Conservation (phyloP, 2,797 vertebrate species). For the Sebastes itinus region DNA sequence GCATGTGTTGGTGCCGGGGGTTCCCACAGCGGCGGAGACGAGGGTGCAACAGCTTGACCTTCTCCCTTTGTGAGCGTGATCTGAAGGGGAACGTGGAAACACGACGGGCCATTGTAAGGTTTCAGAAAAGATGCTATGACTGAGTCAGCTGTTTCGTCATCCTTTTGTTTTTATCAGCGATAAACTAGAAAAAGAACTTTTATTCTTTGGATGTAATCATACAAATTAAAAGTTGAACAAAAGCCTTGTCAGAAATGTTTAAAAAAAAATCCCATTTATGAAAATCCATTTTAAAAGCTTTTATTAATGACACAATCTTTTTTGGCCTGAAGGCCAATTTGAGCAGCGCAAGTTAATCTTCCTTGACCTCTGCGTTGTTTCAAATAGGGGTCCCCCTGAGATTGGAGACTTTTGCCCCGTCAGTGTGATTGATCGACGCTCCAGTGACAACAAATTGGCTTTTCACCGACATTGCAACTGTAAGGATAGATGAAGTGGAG, state of each 20-base stretch:
- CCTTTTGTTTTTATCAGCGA: slow-evolving; percentile 3
- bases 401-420: slow-evolving; percentile 46
- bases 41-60: slow-evolving; percentile 57
- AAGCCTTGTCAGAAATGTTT: neutral
- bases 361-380: slow-evolving; percentile 41
- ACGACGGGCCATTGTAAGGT: slow-evolving; percentile 21
- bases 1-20: slow-evolving; percentile 57
- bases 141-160: slow-evolving; percentile 40
- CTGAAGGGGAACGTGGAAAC: slow-evolving; percentile 36
- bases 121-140: slow-evolving; percentile 29
- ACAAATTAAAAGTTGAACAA: neutral
- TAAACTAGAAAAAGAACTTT: neutral
- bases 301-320: neutral
- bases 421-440: slow-evolving; percentile 56
- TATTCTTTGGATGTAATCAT: neutral
- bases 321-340: neutral
- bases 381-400: slow-evolving; percentile 41
- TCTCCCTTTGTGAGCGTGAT: slow-evolving; percentile 50
- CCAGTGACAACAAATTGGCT: slow-evolving; percentile 64
- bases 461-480: slow-evolving; percentile 50
- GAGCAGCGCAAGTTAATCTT: neutral
- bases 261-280: neutral
- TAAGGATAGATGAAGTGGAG: slow-evolving; percentile 14
- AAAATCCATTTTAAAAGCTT: slow-evolving; percentile 6
- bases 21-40: slow-evolving; percentile 59